Evolutionary conservation across 2,113 vertebrate genomes (phyloP).

Genomic region (Corapipo altera): DNA sequence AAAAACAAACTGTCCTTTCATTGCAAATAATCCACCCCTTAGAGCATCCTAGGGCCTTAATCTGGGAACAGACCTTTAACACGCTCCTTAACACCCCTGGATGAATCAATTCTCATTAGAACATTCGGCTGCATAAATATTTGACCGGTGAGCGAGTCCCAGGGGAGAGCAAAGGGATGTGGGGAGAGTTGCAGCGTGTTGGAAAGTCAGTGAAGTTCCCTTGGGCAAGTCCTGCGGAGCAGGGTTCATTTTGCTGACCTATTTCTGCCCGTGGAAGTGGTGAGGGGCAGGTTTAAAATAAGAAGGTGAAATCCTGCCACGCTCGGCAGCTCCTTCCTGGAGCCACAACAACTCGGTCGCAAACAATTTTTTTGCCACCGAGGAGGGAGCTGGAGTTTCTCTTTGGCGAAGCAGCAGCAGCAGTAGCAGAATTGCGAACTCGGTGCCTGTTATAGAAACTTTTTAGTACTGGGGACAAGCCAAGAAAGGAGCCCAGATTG

Average conservation of each 20-base stretch:
- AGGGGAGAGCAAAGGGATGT: not conserved
- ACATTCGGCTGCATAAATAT: constrained; percentile 1
- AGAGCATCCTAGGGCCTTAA: not conserved
- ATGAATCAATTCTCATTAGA: constrained; percentile 9
- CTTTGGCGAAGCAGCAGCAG: constrained; percentile 24
- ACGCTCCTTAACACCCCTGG: not conserved
- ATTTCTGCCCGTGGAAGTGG: not conserved
- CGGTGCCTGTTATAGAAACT: constrained; percentile 48
- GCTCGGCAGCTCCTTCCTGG: not conserved
- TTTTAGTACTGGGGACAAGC: constrained; percentile 53
- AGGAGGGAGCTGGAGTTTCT: constrained; percentile 41
- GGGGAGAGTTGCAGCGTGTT: not conserved
- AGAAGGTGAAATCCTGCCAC: not conserved
- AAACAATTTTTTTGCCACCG: not conserved
- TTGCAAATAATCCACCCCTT: not conserved
- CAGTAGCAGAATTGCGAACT: constrained; percentile 25
- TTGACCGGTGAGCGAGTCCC: not conserved
- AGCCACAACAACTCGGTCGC: not conserved
- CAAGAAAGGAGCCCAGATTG: constrained; percentile 56
- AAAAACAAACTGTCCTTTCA: not conserved
- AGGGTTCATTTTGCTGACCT: not conserved
- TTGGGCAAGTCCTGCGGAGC: constrained; percentile 17
- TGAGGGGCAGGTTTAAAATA: not conserved
- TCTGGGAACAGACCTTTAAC: not conserved
- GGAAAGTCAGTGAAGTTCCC: constrained; percentile 21